Percentiles rank a stretch among this genome's conserved stretches.
Evolutionary conservation across 2,797 vertebrate genomes (phyloP).

Genomic region (Sciurus carolinensis): DNA sequence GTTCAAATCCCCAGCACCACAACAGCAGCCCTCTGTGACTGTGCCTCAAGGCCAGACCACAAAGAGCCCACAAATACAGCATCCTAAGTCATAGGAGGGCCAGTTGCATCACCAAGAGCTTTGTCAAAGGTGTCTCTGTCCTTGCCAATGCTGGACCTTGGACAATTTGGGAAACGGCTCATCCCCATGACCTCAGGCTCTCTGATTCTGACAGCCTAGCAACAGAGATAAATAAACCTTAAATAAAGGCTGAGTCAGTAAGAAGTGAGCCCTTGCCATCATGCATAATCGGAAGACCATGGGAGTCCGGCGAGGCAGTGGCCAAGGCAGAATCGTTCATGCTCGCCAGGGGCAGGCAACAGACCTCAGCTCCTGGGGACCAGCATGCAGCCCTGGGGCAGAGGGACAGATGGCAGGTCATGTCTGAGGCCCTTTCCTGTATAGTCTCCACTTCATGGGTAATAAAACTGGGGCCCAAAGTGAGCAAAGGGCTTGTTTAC

Average conservation of each 20-base stretch:
- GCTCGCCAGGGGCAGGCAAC: neutral
- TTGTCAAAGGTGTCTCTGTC: slow-evolving; percentile 50
- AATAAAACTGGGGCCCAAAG: neutral
- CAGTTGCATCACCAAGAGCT: slow-evolving; percentile 19
- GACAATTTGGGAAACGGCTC: slow-evolving; percentile 43
- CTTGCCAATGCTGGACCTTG: neutral
- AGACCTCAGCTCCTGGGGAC: neutral
- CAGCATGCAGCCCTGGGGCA: too few relatives aligned
- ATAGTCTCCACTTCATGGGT: neutral
- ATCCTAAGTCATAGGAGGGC: neutral
- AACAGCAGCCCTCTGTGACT: neutral
- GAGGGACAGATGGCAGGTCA: neutral
- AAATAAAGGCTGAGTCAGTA: neutral
- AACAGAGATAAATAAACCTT: slow-evolving; percentile 68
- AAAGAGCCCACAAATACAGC: neutral
- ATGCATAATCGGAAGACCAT: neutral
- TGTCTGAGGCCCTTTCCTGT: neutral
- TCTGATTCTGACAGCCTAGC: slow-evolving; percentile 58
- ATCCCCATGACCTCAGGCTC: neutral
- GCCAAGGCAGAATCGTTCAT: neutral
- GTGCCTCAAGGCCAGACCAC: neutral
- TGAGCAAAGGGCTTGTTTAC: neutral
- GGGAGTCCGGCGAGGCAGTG: neutral
- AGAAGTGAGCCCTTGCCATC: neutral
- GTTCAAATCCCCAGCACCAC: too few relatives aligned